Evolutionary conservation across 2,888 invertebrate species (phyloP).

Genomic region (Hydraecia micacea): DNA sequence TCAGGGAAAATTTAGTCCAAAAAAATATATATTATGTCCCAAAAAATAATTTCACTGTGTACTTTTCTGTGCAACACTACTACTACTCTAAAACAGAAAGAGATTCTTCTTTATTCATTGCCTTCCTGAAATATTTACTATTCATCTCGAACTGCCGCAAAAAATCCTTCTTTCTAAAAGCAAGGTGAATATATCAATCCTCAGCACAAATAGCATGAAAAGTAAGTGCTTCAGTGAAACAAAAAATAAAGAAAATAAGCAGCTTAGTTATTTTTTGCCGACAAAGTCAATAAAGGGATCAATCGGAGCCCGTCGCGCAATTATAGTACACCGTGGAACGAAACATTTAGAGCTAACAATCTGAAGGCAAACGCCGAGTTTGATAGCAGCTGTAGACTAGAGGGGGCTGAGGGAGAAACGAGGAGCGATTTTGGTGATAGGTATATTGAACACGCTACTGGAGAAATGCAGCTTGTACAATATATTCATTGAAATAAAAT

Average conservation of each 20-base stretch:
- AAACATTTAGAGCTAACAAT: constrained; percentile 69
- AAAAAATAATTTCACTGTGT: neutral
- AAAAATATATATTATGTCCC: neutral
- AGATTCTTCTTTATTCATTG: too few species aligned
- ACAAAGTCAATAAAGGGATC: constrained; percentile 57
- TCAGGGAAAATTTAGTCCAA: neutral
- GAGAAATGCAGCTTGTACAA: neutral
- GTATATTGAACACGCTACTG: neutral
- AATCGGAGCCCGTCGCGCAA: constrained; percentile 50
- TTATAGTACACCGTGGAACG: constrained; percentile 54
- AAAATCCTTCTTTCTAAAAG: neutral
- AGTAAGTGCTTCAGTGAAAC: constrained; percentile 20
- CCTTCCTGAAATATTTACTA: neutral
- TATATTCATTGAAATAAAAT: neutral
- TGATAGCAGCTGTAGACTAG: constrained; percentile 35
- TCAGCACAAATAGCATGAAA: constrained; percentile 19
- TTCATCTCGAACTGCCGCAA: neutral
- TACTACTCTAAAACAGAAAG: neutral
- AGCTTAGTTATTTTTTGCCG: constrained; percentile 47
- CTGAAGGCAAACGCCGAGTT: constrained; percentile 53
- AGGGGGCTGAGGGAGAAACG: neutral
- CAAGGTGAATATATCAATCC: constrained; percentile 9
- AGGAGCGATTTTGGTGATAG: too few species aligned
- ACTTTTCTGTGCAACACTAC: neutral
- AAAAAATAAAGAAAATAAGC: constrained; percentile 39